phyloP scores from a whole-genome alignment of 92 coral and sea anemone species.

The Virgularia gustaviana region DNA sequence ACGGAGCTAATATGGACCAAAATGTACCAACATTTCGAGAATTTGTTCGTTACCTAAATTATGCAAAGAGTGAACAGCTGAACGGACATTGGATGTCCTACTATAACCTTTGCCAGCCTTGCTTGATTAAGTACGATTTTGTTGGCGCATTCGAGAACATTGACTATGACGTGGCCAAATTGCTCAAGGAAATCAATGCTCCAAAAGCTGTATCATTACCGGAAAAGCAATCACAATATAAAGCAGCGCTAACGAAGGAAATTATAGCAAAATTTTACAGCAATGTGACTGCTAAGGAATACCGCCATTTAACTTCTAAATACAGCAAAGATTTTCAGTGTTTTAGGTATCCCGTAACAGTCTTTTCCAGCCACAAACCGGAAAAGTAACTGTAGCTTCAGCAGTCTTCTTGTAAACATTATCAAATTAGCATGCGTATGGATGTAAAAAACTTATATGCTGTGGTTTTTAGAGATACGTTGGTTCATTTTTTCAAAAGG shows the following conservation, averaged over 20 bases:
- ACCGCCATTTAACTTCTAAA: neutral
- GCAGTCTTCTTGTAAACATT: no score
- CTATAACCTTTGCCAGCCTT: constrained; percentile 44
- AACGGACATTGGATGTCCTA: constrained; percentile 51
- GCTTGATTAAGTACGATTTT: constrained; percentile 36
- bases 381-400: no score
- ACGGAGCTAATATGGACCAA: neutral
- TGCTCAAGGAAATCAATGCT: constrained; percentile 3
- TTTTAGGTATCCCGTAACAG: constrained; percentile 27
- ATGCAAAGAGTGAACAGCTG: constrained; percentile 13
- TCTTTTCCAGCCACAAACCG: no score
- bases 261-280: neutral
- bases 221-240: constrained; percentile 21
- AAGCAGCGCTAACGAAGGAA: neutral
- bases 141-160: constrained; percentile 43
- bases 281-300: constrained; percentile 11
- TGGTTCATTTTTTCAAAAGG: no score
- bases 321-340: constrained; percentile 15
- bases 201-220: constrained; percentile 16
- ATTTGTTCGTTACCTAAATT: constrained; percentile 28
- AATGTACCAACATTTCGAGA: constrained; percentile 40
- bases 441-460: no score
- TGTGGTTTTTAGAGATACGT: no score
- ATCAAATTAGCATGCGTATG: no score
- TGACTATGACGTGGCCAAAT: constrained; percentile 13